Percentiles rank a stretch among this genome's conserved stretches.
phyloP scores from a whole-genome alignment of 2,888 invertebrate genomes.

The Synanthedon tipuliformis region DNA sequence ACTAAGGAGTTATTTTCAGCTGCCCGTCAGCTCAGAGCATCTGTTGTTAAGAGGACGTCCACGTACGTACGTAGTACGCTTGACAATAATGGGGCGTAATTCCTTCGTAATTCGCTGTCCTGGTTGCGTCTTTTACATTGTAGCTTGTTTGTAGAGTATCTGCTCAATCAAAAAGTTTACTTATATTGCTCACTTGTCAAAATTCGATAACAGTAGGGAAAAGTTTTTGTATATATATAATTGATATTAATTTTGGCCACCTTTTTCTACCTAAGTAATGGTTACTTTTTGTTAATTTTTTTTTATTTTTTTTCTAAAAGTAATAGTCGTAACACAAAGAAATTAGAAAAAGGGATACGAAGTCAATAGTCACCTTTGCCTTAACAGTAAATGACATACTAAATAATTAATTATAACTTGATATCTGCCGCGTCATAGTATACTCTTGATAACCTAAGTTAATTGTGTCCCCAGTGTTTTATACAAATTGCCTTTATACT shows the following conservation, averaged over 20 bases:
- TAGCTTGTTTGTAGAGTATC: too few species aligned
- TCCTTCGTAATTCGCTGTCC: background rate
- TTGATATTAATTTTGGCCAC: too few species aligned
- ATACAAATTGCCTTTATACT: background rate
- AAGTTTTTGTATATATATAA: too few species aligned
- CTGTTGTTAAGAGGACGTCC: background rate
- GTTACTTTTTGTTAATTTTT: too few species aligned
- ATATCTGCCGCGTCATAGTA: background rate
- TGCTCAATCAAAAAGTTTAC: too few species aligned
- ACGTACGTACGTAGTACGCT: background rate
- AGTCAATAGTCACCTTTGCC: background rate
- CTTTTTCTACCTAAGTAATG: too few species aligned
- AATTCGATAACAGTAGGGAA: too few species aligned
- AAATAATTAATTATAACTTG: background rate
- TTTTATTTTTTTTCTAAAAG: too few species aligned
- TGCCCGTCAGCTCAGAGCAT: background rate
- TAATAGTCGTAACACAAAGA: too few species aligned
- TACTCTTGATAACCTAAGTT: slow-evolving; percentile 10
- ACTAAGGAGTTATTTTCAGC: background rate
- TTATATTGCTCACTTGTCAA: too few species aligned
- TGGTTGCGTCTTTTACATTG: too few species aligned
- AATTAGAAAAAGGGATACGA: too few species aligned
- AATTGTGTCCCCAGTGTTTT: slow-evolving; percentile 9
- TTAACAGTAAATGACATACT: background rate
- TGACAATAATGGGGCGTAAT: background rate